Evolutionary conservation across 2,888 invertebrate genomes (phyloP).

Genomic region (Antheraea assamensis): DNA sequence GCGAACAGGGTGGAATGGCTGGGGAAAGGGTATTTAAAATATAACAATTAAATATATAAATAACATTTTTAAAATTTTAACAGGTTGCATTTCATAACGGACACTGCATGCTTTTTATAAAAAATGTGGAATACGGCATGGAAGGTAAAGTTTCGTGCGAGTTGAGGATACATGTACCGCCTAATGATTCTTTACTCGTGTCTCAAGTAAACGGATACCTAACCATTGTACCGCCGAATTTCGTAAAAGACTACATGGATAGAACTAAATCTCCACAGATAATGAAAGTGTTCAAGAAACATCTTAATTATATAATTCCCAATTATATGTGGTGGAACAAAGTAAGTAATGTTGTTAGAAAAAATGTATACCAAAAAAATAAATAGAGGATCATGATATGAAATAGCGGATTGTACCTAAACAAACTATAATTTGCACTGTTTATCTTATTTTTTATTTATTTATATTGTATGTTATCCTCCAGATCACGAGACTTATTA

Average conservation of each 20-base stretch:
- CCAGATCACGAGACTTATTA: too few species aligned
- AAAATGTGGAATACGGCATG: not conserved
- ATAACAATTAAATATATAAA: too few species aligned
- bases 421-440: too few species aligned
- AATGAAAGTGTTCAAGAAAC: not conserved
- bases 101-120: not conserved
- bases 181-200: not conserved
- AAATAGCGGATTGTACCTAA: too few species aligned
- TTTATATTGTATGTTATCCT: too few species aligned
- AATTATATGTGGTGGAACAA: not conserved
- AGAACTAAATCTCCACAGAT: not conserved
- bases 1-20: too few species aligned
- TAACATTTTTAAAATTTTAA: not conserved
- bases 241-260: not conserved
- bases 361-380: not conserved
- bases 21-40: too few species aligned
- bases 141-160: not conserved
- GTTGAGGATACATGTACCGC: not conserved
- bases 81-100: not conserved
- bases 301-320: not conserved
- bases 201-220: not conserved
- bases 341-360: not conserved
- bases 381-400: too few species aligned
- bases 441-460: too few species aligned
- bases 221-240: not conserved